Evolutionary conservation across 2,888 invertebrate species (phyloP).

Genomic region (Drosophila mulleri): DNA sequence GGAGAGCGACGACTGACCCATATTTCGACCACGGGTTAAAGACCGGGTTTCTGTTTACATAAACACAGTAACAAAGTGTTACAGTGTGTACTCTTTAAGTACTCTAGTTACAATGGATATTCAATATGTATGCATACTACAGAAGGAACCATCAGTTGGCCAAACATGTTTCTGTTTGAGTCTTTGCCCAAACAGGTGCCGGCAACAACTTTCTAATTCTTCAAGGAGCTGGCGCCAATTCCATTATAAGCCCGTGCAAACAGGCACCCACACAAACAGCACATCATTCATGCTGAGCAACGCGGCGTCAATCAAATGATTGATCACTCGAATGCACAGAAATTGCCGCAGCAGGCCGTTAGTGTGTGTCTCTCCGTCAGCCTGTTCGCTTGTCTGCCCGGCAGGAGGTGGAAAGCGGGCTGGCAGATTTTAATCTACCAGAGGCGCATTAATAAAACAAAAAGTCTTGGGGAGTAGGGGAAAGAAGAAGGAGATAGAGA

Average conservation of each 20-base stretch:
- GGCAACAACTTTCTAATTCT: not conserved
- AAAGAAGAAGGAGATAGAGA: not conserved
- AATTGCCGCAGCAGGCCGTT: constrained; percentile 25
- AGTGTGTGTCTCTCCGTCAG: not conserved
- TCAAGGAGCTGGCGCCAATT: constrained; percentile 20
- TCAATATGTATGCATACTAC: no score
- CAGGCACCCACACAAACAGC: constrained; percentile 29
- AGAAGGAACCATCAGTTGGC: constrained; percentile 36
- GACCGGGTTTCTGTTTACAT: no score
- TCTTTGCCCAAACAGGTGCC: constrained; percentile 60
- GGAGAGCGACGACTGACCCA: no score
- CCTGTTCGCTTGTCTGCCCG: not conserved
- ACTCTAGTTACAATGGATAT: no score
- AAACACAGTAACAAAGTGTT: no score
- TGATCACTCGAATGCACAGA: constrained; percentile 68
- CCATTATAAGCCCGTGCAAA: constrained; percentile 29
- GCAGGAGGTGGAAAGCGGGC: not conserved
- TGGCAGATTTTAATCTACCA: constrained; percentile 68
- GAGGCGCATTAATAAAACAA: constrained; percentile 68
- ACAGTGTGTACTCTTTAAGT: no score
- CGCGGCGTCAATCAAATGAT: constrained; percentile 74
- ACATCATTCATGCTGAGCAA: constrained; percentile 60
- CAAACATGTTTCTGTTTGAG: constrained; percentile 57
- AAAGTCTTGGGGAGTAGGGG: constrained; percentile 25
- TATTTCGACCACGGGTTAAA: no score